Evolutionary conservation across 2,888 invertebrate genomes (phyloP), one percentile per base, ranked within the genome.

Genomic region (Pycnomerus fuliginosus): DNA sequence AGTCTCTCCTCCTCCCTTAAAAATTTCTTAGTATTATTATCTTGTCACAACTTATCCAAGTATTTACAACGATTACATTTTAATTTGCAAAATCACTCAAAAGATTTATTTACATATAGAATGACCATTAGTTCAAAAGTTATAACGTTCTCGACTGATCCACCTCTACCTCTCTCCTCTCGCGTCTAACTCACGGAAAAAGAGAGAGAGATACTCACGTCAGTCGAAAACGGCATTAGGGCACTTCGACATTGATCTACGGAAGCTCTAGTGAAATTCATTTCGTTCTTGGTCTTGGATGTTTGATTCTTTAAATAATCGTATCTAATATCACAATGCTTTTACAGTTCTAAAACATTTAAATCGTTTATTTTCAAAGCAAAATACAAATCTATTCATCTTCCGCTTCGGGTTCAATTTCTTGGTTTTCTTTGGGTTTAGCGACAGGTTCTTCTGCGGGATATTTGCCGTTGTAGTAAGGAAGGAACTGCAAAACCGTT

Each of bases 401-500:
- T 4, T 27, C 27, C 8, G 4, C 11, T 27, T 27, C 4, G 8
- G 4, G 4, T 10, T 16, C 16, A 31, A 2, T 15, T 31, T 31
- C 16, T 31, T 8, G n/a, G 3, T 33, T 17, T 8, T 24, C 17
- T 14, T 32, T 33, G 1, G 25, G 23, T 22, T 2, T 11, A 8
- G 12, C 33, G 2, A 5, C 22, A 33, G 33, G 14, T 28, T 25
- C 25, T 37, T 42, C 35, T 7, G 3, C 16, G 1, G 4, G 15
- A 20, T 51, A 62, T 47, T 57, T 58, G 24, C 50, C 52, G 30
- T 52, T 56, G 33, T 60, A 62, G 35, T 44, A 60, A 13, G 61
- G 61, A 31, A 62, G 12, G 43, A 53, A 56, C 25, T 53, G 50
- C 15, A 62, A 28, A 1, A 59, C 41, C 3, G 51, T 44, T 27